Conservation (phyloP, 1,140 invertebrate genomes). For the Lucilia sericata region DNA sequence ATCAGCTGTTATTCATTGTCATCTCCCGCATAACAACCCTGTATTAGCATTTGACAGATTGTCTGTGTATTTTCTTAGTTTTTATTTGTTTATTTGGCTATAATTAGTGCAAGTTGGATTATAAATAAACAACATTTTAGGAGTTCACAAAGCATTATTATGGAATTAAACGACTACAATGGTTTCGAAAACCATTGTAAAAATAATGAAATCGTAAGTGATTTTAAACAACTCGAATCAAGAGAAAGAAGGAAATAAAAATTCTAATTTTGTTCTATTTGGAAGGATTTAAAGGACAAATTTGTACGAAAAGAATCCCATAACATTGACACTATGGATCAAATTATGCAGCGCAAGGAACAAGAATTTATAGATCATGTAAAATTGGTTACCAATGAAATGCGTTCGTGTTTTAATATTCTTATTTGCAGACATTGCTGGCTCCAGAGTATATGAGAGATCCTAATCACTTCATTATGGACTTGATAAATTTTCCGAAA, state of each 20-base stretch:
- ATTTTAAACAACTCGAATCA: background rate
- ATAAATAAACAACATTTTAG: background rate
- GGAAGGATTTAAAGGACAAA: slow-evolving; percentile 23
- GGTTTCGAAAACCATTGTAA: slow-evolving; percentile 30
- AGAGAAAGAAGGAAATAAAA: background rate
- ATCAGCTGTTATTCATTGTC: background rate
- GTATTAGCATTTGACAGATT: no score
- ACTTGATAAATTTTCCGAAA: slow-evolving; percentile 47
- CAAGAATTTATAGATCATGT: slow-evolving; percentile 65
- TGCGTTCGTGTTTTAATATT: background rate
- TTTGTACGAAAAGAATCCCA: background rate
- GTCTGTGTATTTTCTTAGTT: background rate
- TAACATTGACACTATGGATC: slow-evolving; percentile 31
- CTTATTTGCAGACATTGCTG: slow-evolving; percentile 55
- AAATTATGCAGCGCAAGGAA: slow-evolving; percentile 60
- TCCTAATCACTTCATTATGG: slow-evolving; percentile 46
- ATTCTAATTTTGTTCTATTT: background rate
- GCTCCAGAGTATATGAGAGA: slow-evolving; percentile 57
- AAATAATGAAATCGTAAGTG: slow-evolving; percentile 40
- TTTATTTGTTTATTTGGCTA: slow-evolving; percentile 27
- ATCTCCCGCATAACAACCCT: no score
- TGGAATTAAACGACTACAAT: slow-evolving; percentile 41
- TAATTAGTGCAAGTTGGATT: background rate
- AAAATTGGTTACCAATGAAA: slow-evolving; percentile 1
- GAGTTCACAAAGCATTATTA: background rate